Evolutionary conservation across 2,113 vertebrate genomes (phyloP), one percentile per base, ranked within the genome.

Genomic region (Dinomys branickii): DNA sequence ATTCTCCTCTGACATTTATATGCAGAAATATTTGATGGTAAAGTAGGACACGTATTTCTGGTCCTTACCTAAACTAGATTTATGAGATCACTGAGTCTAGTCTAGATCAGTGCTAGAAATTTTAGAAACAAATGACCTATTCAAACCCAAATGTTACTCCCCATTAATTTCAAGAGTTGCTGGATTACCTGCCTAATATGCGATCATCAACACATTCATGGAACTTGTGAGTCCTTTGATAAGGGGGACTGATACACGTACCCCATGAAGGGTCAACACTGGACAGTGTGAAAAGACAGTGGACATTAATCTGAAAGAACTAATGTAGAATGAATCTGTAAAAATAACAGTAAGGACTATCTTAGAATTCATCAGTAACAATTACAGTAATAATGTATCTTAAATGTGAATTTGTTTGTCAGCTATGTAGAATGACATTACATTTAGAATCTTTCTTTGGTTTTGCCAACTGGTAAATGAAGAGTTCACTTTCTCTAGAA

Each of bases 381-480:
- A 44, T 47, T 54, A 78, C 38, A 26, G 26, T 52, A 24, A 35
- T 26, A 85, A 84, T 67, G 77, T 17, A 59, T 54, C 28, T 65
- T 77, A 35, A 77, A 63, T 77, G 5, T 77, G 33, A 71, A 17
- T 83, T 82, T 91, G 44, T 91, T 30, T n/a, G n/a, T n/a, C n/a
- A 71, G 20, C 54, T 50, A n/a, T 17, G 2, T 69, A 61, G 44
- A 91, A 41, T 67, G 69, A 61, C 24, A 80, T 94, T 91, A 78
- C 63, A 58, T 69, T 85, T 84, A 7, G 10, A 69, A 73, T 69
- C 24, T 17, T 83, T 19, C 33, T 94, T 85, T 94, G 50, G 14
- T 92, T 93, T 94, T 93, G 38, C 17, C 83, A 54, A 86, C 17
- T 50, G 41, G 30, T 81, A 85, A 95, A 63, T 90, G 17, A 84